A percentile compares a stretch with the other conserved stretches of the same genome.
Conservation (phyloP, 2,797 vertebrate genomes). For the Sarcophilus harrisii region DNA sequence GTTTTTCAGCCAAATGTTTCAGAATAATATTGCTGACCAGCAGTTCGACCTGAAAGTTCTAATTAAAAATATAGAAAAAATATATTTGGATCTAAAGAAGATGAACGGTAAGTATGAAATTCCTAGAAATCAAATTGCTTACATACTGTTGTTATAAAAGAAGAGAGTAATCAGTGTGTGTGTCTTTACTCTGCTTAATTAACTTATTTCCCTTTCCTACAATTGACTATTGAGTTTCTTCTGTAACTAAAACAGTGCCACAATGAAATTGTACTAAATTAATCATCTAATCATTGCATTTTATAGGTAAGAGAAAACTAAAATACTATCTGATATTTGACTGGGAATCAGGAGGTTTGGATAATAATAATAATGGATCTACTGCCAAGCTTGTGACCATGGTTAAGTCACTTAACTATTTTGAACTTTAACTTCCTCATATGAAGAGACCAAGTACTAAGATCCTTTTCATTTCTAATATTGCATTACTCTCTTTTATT, state of each 20-base stretch:
- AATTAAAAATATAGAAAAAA: constrained; percentile 77
- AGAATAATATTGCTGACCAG: constrained; percentile 57
- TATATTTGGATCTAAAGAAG: constrained; percentile 84
- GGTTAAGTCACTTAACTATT: background rate
- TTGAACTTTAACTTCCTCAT: background rate
- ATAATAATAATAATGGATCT: background rate
- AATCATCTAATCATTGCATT: background rate
- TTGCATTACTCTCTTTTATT: background rate
- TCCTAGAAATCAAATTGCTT: constrained; percentile 39
- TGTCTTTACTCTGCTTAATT: background rate
- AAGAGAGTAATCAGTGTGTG: background rate
- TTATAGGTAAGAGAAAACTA: background rate
- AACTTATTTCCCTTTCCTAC: constrained; percentile 30
- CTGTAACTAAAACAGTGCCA: background rate
- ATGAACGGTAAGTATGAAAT: constrained; percentile 81
- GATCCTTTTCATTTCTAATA: background rate
- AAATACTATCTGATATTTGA: background rate
- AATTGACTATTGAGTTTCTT: background rate
- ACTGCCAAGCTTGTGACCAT: background rate
- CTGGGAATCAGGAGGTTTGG: background rate
- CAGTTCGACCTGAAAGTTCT: constrained; percentile 78
- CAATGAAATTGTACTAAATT: background rate
- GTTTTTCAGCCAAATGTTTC: constrained; percentile 73
- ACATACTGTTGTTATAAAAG: constrained; percentile 10
- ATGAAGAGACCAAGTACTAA: background rate